Base-by-base conservation (phyloP, 1,140 invertebrate species). In the Penaeus vannamei region DNA sequence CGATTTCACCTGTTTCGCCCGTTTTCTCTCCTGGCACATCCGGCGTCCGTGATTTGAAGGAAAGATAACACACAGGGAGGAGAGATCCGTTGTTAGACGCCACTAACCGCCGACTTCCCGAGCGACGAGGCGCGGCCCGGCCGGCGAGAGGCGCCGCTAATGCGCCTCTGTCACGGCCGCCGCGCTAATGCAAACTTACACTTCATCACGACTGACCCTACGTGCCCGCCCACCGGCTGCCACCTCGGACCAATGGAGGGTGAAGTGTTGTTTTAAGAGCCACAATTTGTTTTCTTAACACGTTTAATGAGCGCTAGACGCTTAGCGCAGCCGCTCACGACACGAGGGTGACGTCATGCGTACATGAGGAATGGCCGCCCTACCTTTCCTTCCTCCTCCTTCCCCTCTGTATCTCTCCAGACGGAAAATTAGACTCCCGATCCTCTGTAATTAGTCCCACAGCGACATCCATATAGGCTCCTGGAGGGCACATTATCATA, bases 171-270 rank as follows among this genome's bases (percentile, higher is more conserved):
- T 81, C 85, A 86, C 77, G 85, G 76, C n/a, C 53, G 61, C 23
- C 23, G 79, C 80, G 64, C 77, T 61, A 80, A 80, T 86, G 79
- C 85, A 86, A 86, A 86, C 85, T 86, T 81, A 86, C 76, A 80
- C 85, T 86, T 79, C 85, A 86, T 86, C 85, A 86, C 79, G 23
- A 10, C 72, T 76, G 42, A 84, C 22, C 69, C 83, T 26, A 84
- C 61, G 46, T 61, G 62, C 83, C 61, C 82, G 82, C 82, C 82
- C 82, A 84, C 82, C 64, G 22, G 22, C 20, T 36, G 46, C 29
- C 29, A 23, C 23, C 64, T 23, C 36, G 0, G 53, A 53, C 53
- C 53, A 53, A 53, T 53, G 53, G 12, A 53, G 53, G 53, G 53
- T 53, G 14, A 53, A 53, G 10, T 53, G 53, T 53, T 53, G 53